These are phyloP conservation scores for Pachliopta kotzebuea DNA, from an alignment of 2,888 invertebrate genomes.

Conservation along the genomic window DNA sequence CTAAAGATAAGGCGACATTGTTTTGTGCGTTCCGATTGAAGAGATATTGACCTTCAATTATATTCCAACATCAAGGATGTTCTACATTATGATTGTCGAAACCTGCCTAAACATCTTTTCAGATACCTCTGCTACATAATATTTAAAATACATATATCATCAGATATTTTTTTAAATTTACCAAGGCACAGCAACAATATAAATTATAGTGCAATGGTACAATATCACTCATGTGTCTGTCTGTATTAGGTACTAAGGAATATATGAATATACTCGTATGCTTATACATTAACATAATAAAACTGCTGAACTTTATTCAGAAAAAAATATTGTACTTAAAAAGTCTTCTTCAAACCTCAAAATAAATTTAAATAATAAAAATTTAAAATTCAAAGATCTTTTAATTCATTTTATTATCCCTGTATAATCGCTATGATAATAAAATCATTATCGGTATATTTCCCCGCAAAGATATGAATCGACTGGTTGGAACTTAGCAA, in stretches of 20 bases:
- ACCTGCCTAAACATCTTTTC: background rate
- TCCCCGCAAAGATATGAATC: slow-evolving; percentile 63
- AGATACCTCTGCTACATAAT: background rate
- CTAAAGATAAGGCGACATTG: background rate
- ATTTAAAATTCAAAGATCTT: background rate
- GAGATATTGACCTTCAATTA: slow-evolving; percentile 1
- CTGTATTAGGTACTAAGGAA: too few relatives aligned
- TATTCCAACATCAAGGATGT: background rate
- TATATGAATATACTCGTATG: too few relatives aligned
- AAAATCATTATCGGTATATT: slow-evolving; percentile 53
- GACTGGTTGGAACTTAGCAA: slow-evolving; percentile 45
- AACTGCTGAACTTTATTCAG: too few relatives aligned
- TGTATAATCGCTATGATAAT: slow-evolving; percentile 31
- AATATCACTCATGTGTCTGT: too few relatives aligned
- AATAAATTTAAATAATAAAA: too few relatives aligned
- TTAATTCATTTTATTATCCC: slow-evolving; percentile 2
- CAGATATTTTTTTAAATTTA: too few relatives aligned
- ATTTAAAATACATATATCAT: too few relatives aligned
- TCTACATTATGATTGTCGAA: background rate
- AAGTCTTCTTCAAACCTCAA: too few relatives aligned
- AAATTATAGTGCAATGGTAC: background rate
- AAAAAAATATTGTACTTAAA: too few relatives aligned
- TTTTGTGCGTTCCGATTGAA: background rate
- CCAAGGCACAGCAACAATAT: background rate
- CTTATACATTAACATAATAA: too few relatives aligned